Percentiles rank a stretch among this genome's conserved stretches.
phyloP scores from a whole-genome alignment of 1,140 invertebrate species.

The Oreohelix idahoensis region DNA sequence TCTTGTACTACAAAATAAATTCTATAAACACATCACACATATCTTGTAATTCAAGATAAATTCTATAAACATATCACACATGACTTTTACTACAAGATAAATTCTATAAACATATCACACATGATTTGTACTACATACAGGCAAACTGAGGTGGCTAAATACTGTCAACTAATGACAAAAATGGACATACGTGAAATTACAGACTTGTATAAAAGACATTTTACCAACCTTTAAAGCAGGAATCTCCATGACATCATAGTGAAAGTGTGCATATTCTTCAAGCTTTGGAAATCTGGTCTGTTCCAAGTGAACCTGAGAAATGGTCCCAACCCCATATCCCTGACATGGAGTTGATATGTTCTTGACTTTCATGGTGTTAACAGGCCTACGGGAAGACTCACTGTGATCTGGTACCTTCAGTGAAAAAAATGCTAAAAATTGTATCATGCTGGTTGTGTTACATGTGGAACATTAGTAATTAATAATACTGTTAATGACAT shows the following conservation, averaged over 20 bases:
- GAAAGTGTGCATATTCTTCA: slow-evolving; percentile 98
- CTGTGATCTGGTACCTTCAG: not conserved
- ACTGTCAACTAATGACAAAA: no score
- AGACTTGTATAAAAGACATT: not conserved
- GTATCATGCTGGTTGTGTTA: not conserved
- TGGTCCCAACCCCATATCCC: not conserved
- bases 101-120: no score
- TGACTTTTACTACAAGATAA: no score
- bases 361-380: slow-evolving; percentile 25
- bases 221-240: slow-evolving; percentile 56
- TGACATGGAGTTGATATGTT: not conserved
- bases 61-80: no score
- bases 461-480: no score
- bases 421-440: not conserved
- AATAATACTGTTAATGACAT: no score
- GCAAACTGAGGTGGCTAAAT: no score
- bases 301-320: slow-evolving; percentile 74
- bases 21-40: no score
- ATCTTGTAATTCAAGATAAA: no score
- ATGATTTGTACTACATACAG: no score
- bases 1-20: no score
- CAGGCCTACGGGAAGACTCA: not conserved
- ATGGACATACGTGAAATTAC: no score
- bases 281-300: slow-evolving; percentile 85
- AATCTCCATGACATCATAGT: slow-evolving; percentile 94